Evolutionary conservation across 2,797 vertebrate species (phyloP).

Genomic region (Miichthys miiuy): DNA sequence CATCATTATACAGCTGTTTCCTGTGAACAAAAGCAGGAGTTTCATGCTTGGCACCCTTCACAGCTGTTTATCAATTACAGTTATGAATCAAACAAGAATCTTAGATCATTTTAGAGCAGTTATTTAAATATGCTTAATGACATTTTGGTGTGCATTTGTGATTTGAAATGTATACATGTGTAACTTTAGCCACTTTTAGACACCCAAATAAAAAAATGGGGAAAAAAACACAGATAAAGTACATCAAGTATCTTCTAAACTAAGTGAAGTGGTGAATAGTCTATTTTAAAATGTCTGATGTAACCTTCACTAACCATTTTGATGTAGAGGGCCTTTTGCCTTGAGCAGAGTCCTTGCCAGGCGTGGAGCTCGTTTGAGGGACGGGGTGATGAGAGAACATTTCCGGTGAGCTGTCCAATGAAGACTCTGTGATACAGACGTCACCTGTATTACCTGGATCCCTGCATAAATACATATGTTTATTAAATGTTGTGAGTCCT

Average conservation of each 20-base stretch:
- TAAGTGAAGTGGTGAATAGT: background rate
- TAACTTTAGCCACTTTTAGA: too few species aligned
- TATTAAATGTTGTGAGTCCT: background rate
- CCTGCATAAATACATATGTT: slow-evolving; percentile 32
- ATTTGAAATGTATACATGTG: too few species aligned
- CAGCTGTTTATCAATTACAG: too few species aligned
- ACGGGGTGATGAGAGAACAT: fast-evolving
- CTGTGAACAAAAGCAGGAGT: slow-evolving; percentile 47
- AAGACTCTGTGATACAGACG: slow-evolving; percentile 23
- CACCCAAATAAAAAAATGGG: too few species aligned
- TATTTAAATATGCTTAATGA: too few species aligned
- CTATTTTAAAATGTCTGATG: background rate
- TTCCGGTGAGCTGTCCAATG: slow-evolving; percentile 39
- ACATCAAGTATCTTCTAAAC: background rate
- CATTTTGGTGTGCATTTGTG: too few species aligned
- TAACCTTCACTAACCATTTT: slow-evolving; percentile 64
- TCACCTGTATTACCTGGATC: background rate
- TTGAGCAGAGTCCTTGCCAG: slow-evolving; percentile 36
- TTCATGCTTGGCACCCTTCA: background rate
- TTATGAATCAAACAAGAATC: too few species aligned
- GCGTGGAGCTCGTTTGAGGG: slow-evolving; percentile 73
- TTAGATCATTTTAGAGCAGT: too few species aligned
- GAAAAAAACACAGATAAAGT: too few species aligned
- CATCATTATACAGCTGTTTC: slow-evolving; percentile 46
- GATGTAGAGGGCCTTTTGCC: fast-evolving